Evolutionary conservation across 2,113 vertebrate species (phyloP).

Genomic region (Lagopus leucura): DNA sequence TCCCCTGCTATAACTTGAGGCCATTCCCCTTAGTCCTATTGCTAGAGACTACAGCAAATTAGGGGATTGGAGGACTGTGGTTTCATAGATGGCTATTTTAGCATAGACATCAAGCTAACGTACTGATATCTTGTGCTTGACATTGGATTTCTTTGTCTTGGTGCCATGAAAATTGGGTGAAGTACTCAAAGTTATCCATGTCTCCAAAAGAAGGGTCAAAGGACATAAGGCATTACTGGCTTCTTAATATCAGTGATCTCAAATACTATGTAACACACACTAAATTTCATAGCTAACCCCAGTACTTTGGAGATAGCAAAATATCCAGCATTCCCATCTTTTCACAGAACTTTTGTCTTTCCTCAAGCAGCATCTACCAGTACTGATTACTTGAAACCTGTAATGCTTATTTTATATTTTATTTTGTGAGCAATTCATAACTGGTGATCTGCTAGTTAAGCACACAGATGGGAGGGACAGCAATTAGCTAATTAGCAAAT

Average conservation of each 20-base stretch:
- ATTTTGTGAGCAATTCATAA: background rate
- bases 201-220: background rate
- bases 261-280: background rate
- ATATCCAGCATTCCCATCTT: background rate
- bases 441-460: background rate
- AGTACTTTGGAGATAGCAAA: background rate
- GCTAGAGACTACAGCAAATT: background rate
- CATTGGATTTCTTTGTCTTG: background rate
- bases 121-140: background rate
- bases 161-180: background rate
- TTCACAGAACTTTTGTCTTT: background rate
- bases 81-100: constrained; percentile 21
- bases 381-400: background rate
- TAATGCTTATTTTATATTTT: background rate
- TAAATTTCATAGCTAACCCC: background rate
- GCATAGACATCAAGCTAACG: background rate
- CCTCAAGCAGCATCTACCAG: background rate
- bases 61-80: background rate
- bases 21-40: background rate
- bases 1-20: too few relatives aligned
- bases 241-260: background rate
- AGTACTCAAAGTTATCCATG: background rate
- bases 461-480: background rate
- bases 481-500: background rate
- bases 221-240: background rate